These are phyloP conservation scores for Rhopalosiphum padi DNA, from an alignment of 1,140 invertebrate species.

Conservation along the genomic window DNA sequence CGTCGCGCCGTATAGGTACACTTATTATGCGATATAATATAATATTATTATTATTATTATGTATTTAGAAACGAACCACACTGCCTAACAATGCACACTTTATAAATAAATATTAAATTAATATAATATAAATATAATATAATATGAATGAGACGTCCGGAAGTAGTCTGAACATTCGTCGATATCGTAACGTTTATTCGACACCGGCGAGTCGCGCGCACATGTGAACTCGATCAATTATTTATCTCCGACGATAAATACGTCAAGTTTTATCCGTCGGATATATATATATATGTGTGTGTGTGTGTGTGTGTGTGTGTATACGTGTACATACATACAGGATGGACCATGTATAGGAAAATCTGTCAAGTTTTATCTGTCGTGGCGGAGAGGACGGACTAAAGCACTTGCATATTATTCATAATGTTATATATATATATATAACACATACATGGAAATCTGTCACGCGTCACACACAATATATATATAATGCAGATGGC, in stretches of 20 bases:
- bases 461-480: neutral
- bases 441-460: neutral
- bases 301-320: too few relatives aligned
- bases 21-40: too few relatives aligned
- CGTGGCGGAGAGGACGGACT: neutral
- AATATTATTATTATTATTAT: neutral
- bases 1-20: too few relatives aligned
- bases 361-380: constrained; percentile 21
- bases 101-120: too few relatives aligned
- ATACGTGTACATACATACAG: neutral
- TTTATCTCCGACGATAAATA: constrained; percentile 3
- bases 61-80: too few relatives aligned
- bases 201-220: neutral
- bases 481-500: neutral
- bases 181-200: neutral
- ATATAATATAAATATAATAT: too few relatives aligned
- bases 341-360: constrained; percentile 2
- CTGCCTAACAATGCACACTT: too few relatives aligned
- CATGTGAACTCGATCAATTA: constrained; percentile 6
- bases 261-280: constrained; percentile 8
- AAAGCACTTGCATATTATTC: neutral
- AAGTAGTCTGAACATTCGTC: neutral
- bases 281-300: too few relatives aligned
- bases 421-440: neutral
- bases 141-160: neutral